These are phyloP conservation scores for Ictidomys tridecemlineatus DNA, from an alignment of 2,113 vertebrate genomes.

Conservation along the genomic window DNA sequence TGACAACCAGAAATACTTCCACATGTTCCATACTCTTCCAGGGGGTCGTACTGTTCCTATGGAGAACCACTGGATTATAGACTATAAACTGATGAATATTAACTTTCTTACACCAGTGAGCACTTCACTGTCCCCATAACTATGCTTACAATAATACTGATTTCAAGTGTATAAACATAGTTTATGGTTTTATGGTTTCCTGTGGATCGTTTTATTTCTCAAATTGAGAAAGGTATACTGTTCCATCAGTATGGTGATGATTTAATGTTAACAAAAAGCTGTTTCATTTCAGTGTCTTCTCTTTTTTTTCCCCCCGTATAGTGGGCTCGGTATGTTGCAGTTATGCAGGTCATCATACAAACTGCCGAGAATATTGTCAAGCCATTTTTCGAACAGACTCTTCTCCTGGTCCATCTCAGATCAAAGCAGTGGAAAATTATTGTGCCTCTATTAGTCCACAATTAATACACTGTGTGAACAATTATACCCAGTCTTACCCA, in stretches of 20 bases:
- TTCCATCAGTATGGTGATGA: not conserved
- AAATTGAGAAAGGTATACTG: not conserved
- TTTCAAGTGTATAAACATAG: not conserved
- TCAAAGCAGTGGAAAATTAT: slow-evolving; percentile 96
- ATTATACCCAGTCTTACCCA: slow-evolving; percentile 98
- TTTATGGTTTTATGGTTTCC: not conserved
- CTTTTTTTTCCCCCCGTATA: slow-evolving; percentile 76
- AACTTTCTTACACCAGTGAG: not conserved
- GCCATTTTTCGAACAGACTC: slow-evolving; percentile 99
- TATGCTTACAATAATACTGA: not conserved
- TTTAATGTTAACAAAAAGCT: slow-evolving; percentile 2
- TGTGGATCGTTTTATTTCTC: not conserved
- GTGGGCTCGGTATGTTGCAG: slow-evolving; percentile 98
- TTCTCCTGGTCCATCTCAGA: slow-evolving; percentile 96
- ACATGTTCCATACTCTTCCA: not conserved
- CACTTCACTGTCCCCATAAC: not conserved
- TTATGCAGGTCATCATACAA: slow-evolving; percentile 97
- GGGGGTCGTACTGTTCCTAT: not conserved
- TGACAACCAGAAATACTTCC: not conserved
- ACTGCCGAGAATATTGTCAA: slow-evolving; percentile 98
- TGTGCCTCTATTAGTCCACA: slow-evolving; percentile 95
- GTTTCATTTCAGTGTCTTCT: slow-evolving; percentile 57
- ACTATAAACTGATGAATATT: not conserved
- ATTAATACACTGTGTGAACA: slow-evolving; percentile 96
- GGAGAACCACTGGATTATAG: not conserved